Evolutionary conservation across 2,888 invertebrate genomes (phyloP).

Genomic region (Rhaphigaster nebulosa): DNA sequence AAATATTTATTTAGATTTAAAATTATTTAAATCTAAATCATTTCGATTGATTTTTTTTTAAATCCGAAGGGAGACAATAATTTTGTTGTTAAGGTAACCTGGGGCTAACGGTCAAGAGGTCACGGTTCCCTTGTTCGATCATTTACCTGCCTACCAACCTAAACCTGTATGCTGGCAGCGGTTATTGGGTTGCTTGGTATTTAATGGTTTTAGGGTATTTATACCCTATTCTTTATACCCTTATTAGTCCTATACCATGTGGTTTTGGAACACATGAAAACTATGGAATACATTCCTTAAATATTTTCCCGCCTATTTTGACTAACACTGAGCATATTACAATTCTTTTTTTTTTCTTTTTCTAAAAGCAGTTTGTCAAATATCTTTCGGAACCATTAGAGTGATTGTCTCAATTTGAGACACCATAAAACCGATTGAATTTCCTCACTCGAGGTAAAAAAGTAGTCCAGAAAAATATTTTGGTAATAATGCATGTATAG

Average conservation of each 20-base stretch:
- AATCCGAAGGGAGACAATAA: not conserved
- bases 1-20: too few species aligned
- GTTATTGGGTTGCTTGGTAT: not conserved
- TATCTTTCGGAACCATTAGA: too few species aligned
- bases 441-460: too few species aligned
- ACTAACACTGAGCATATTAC: too few species aligned
- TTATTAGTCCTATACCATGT: not conserved
- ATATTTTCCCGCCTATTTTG: not conserved
- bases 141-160: not conserved
- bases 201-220: not conserved
- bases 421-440: too few species aligned
- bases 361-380: too few species aligned
- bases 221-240: not conserved
- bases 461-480: too few species aligned
- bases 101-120: not conserved
- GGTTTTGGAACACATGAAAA: not conserved
- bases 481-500: too few species aligned
- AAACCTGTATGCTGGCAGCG: not conserved
- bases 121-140: constrained; percentile 18
- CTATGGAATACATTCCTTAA: not conserved
- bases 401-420: too few species aligned
- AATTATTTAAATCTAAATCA: too few species aligned
- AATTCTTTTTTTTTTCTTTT: not conserved
- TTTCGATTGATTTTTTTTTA: too few species aligned
- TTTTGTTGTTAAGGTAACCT: not conserved